These are phyloP conservation scores for Eristalis arbustorum DNA, from an alignment of 2,888 invertebrate species.

Conservation along the genomic window DNA sequence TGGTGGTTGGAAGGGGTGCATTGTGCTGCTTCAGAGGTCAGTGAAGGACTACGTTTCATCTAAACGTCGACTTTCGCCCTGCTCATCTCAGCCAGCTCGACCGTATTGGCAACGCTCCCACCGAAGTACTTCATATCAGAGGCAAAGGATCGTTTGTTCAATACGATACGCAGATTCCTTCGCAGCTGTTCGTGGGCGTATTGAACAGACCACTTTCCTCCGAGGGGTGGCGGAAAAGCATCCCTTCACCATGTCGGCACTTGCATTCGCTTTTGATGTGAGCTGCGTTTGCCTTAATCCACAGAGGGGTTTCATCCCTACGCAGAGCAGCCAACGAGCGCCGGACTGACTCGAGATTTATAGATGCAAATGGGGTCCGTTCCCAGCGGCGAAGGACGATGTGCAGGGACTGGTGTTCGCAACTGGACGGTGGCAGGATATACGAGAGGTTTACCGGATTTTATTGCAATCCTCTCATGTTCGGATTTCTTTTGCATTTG, in stretches of 20 bases:
- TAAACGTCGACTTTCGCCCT: not conserved
- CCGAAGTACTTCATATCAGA: not conserved
- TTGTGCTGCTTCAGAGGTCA: too few relatives aligned
- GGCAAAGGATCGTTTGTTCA: not conserved
- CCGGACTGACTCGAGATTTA: constrained; percentile 61
- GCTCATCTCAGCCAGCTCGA: too few relatives aligned
- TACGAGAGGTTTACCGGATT: constrained; percentile 34
- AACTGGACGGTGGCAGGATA: constrained; percentile 31
- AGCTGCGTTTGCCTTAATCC: not conserved
- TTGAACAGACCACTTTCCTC: not conserved
- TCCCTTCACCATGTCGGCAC: not conserved
- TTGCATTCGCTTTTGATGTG: constrained; percentile 28
- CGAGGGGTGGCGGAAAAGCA: too few relatives aligned
- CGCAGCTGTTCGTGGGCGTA: not conserved
- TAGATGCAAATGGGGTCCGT: constrained; percentile 50
- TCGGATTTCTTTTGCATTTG: constrained; percentile 4
- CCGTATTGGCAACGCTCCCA: not conserved
- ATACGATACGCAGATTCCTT: not conserved
- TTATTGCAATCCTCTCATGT: constrained; percentile 31
- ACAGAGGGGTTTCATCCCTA: constrained; percentile 45
- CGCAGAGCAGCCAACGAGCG: constrained; percentile 5
- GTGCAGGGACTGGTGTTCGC: not conserved
- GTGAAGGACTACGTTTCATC: too few relatives aligned
- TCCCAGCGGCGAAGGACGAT: not conserved
- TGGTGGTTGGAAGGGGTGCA: too few relatives aligned